Percentiles rank a stretch among this genome's conserved stretches.
Conservation (phyloP, 2,797 vertebrate species). For the Buceros bicornis region DNA sequence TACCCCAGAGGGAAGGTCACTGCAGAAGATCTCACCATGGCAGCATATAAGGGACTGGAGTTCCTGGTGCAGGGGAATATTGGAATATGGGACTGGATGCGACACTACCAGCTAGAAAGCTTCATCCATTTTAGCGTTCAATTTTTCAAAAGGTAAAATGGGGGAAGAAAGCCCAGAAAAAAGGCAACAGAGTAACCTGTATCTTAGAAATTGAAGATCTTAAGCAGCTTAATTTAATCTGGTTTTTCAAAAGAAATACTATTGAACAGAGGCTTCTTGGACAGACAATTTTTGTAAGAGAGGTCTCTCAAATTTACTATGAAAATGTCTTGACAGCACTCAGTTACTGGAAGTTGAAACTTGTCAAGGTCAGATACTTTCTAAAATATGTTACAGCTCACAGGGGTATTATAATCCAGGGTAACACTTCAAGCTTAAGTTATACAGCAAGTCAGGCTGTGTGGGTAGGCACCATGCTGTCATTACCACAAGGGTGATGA, state of each 20-base stretch:
- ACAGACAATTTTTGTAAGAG: neutral
- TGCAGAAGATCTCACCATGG: neutral
- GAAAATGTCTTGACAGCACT: neutral
- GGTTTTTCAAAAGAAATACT: slow-evolving; percentile 5
- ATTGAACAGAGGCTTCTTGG: neutral
- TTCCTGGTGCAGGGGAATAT: neutral
- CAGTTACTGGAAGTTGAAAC: neutral
- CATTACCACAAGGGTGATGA: neutral
- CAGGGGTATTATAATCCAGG: neutral
- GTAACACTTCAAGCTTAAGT: neutral
- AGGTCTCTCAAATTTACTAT: neutral
- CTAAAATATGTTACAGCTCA: neutral
- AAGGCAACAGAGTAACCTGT: neutral
- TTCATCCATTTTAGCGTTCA: neutral
- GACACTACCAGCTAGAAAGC: neutral
- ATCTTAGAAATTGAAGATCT: neutral
- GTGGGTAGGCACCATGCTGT: neutral
- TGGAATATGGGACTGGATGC: neutral
- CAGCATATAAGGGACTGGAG: neutral
- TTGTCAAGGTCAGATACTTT: neutral
- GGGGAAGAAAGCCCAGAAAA: neutral
- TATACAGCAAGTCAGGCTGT: neutral
- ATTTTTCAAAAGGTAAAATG: neutral
- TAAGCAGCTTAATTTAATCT: neutral
- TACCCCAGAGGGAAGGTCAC: neutral